Evolutionary conservation across 1,140 invertebrate species (phyloP), one percentile per base, ranked within the genome.

Genomic region (Danaus melanippus): DNA sequence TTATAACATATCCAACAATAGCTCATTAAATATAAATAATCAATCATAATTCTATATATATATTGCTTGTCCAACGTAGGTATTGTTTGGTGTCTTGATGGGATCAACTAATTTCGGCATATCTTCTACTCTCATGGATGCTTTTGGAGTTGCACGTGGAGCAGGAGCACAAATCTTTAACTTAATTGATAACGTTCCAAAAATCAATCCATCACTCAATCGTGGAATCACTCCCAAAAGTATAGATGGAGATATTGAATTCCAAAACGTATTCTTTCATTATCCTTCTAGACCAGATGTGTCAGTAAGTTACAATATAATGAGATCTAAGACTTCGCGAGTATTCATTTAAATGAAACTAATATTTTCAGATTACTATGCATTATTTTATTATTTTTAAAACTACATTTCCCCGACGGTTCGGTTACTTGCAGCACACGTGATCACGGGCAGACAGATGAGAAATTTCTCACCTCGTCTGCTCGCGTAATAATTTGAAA

Each of bases 61-160:
- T 42, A 17, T 17, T 11, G 32, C 44, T 46, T 12, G n/a, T 43
- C 39, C 65, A 1, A 32, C 60, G 10, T 43, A 92, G 90, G 90
- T 96, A 1, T 93, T 96, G 65, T 96, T 96, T 74, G 92, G 92
- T 41, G 93, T 97, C 0, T 84, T 98, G 42, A 92, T 93, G 69
- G 95, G 93, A 3, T 94, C 95, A 0, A 94, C 96, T 79, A 94
- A 95, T 71, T 91, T 98, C 66, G 96, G 96, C n/a, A 91, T 96
- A 69, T 92, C 96, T 3, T 92, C 93, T 9, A 96, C 96, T 0
- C 92, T 94, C 66, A 88, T 98, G 46, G 93, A 94, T 76, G 90
- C 91, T 1, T 93, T 94, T 59, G 90, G 90, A 0, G 88, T 92
- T 9, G 95, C 96, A 0, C 87, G 91, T 42, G 95, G 94, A 4